Conservation (phyloP, 2,888 invertebrate species). For the Epiblema foenella region DNA sequence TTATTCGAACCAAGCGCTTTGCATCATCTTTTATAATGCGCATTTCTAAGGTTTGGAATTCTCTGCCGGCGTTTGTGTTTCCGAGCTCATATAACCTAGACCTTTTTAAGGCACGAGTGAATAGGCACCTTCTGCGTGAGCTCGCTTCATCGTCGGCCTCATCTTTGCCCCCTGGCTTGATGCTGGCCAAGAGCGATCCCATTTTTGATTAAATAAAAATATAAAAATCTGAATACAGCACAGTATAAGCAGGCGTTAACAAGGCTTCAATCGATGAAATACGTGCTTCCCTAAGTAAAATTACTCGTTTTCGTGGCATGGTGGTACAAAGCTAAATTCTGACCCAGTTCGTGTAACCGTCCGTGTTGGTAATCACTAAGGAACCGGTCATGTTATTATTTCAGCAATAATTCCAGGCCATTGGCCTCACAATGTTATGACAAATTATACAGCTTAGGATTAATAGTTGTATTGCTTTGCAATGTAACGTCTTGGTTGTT, state of each 20-base stretch:
- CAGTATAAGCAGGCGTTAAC: background rate
- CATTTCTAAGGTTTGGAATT: no score
- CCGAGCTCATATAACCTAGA: no score
- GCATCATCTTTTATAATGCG: no score
- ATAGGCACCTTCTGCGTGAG: no score
- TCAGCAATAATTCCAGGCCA: slow-evolving; percentile 35
- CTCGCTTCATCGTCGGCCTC: no score
- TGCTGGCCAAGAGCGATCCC: no score
- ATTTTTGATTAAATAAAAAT: no score
- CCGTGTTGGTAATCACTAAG: slow-evolving; percentile 41
- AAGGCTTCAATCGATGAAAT: background rate
- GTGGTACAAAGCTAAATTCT: background rate
- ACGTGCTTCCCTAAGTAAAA: background rate
- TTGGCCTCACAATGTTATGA: slow-evolving; percentile 12
- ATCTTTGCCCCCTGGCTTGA: no score
- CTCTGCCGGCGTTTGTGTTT: no score
- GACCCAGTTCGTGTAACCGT: slow-evolving; percentile 7
- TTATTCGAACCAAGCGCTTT: no score
- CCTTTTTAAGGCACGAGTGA: no score
- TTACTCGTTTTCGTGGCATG: slow-evolving; percentile 6
- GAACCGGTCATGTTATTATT: slow-evolving; percentile 36
- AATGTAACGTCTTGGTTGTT: background rate
- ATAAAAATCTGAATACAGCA: no score
- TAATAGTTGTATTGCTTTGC: background rate
- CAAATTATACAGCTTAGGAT: slow-evolving; percentile 29